Base-by-base conservation (phyloP, 2,113 vertebrate genomes). In the Danionella cerebrum region DNA sequence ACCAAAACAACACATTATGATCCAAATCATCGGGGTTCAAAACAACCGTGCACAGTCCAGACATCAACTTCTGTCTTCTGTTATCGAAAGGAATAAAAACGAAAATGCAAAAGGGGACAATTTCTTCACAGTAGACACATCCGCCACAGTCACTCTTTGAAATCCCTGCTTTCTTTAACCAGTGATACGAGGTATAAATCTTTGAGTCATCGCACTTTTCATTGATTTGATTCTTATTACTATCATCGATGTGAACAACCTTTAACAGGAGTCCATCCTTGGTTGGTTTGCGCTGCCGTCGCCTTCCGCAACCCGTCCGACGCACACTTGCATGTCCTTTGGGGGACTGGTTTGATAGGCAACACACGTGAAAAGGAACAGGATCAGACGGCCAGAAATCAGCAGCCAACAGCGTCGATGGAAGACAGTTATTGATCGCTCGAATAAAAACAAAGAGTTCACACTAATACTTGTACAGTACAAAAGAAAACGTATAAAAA, bases 141-240 rank as follows among this genome's bases (percentile, higher is more conserved):
- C 77, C 76, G 82, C 69, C 78, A 83, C 68, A 54, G 63, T 47
- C 36, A n/a, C 33, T 19, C 21, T 73, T 69, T 73, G 72, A 70
- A 73, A 74, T 83, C 83, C 85, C 84, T 88, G 86, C 75, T 68
- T n/a, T 73, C 63, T 42, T 57, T 80, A 72, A 79, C 77, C 73
- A 82, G 82, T 82, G 82, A 87, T 85, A 86, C 84, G 88, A 89
- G 86, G 88, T 89, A 90, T 85, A 81, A 75, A 4, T 67, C 6
- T 41, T 14, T n/a, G n/a, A 69, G 45, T 52, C 45, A 69, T 52
- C 67, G 33, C 39, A 47, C 3, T 31, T 18, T 7, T 29, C 16
- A 47, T 31, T 14, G 36, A 2, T 8, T 16, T 12, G 25, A 42
- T 24, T 25, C 21, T 67, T 29, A 42, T 25, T 45, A 33, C 39